These are phyloP conservation scores for Macroglossus sobrinus DNA, from an alignment of 2,113 vertebrate species.

Conservation along the genomic window DNA sequence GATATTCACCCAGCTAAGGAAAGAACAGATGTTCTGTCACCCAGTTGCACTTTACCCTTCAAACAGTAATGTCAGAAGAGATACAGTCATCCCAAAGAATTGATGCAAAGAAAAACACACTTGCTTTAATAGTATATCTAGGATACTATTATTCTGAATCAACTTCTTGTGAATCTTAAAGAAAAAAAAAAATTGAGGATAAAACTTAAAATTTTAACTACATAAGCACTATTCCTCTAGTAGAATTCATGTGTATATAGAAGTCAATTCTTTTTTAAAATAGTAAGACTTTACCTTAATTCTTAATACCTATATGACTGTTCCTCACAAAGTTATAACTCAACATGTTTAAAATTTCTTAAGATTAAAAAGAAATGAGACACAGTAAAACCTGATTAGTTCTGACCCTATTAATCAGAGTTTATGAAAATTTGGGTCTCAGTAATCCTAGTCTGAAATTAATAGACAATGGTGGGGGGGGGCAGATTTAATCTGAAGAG, in stretches of 20 bases:
- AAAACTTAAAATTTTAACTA: background rate
- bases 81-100: background rate
- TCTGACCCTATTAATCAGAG: conserved; percentile 2
- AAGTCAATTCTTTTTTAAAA: conserved; percentile 47
- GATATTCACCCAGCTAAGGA: background rate
- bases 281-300: conserved; percentile 26
- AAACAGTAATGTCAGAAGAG: background rate
- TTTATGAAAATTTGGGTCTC: conserved; percentile 1
- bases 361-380: conserved; percentile 9
- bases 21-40: background rate
- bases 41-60: background rate
- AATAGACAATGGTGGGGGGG: background rate
- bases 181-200: background rate
- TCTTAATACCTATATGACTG: conserved; percentile 15
- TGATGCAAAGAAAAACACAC: background rate
- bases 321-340: background rate
- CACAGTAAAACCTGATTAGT: background rate
- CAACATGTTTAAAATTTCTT: background rate
- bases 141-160: background rate
- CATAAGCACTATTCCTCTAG: background rate
- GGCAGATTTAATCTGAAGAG: background rate
- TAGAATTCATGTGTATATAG: background rate
- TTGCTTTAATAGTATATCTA: background rate
- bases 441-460: background rate
- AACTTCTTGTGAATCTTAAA: background rate